Evolutionary conservation across 2,113 vertebrate genomes (phyloP), one percentile per base, ranked within the genome.

Genomic region (Balaenoptera acutorostrata): DNA sequence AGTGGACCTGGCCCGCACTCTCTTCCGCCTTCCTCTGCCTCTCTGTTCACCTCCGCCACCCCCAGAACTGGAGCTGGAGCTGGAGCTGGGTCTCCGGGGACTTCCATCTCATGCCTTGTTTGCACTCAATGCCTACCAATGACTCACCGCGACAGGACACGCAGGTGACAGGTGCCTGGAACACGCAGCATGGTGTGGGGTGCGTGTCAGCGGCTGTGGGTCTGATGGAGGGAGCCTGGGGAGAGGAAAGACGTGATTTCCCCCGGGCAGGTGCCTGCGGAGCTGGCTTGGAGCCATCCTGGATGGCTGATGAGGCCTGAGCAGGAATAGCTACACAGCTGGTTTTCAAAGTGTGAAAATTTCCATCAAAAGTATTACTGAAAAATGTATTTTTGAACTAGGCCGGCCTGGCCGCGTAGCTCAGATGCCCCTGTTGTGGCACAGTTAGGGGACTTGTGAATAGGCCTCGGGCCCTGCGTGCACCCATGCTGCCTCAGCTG

Each of bases 101-200:
- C 95, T 93, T 98, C 97, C 97, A 97, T 98, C 98, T 99, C 98
- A 98, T 97, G 95, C 97, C 97, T 98, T 92, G 68, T 98, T 98
- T 97, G 86, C 94, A 90, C 98, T 98, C 94, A 97, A 83, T 92
- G 92, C 96, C 46, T 97, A 64, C 96, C 94, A 94, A 97, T 98
- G 93, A 97, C 97, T 97, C 96, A 93, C 83, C 95, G 75, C 72
- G 78, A 97, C 39, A 82, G 97, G 96, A 93, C 77, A 69, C 95
- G 93, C 93, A 97, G 92, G 80, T 31, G 84, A 94, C 91, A 71
- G 83, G 77, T 25, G 44, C 57, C 52, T 52, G 86, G 83, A 64
- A 31, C 5, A 36, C 11, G 8, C 33, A 25, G 57, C 64, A 9
- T 33, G 55, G 84, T 83, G 61, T 82, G 36, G 86, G 44, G 61